Percentiles rank a stretch among this genome's conserved stretches.
Conservation (phyloP, 2,888 invertebrate genomes). For the Charanyca ferruginea region DNA sequence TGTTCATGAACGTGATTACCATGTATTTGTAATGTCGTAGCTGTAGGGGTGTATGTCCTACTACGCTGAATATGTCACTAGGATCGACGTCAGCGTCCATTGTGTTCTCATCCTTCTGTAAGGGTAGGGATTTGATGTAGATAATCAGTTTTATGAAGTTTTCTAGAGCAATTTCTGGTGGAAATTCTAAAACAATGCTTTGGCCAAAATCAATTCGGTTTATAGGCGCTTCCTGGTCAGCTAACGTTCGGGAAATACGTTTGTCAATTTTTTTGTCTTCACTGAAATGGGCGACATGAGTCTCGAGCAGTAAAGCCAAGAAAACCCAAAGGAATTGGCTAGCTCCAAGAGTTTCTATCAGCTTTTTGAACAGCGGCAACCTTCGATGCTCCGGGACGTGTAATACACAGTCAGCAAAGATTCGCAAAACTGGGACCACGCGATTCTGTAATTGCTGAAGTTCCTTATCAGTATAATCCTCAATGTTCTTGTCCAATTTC, state of each 20-base stretch:
- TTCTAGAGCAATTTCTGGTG: slow-evolving; percentile 91
- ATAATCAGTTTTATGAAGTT: slow-evolving; percentile 93
- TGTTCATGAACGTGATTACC: slow-evolving; percentile 94
- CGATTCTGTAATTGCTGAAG: slow-evolving; percentile 84
- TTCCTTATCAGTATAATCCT: slow-evolving; percentile 80
- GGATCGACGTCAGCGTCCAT: slow-evolving; percentile 83
- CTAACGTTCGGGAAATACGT: slow-evolving; percentile 74
- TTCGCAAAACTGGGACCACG: slow-evolving; percentile 94
- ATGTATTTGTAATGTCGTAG: slow-evolving; percentile 96
- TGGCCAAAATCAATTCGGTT: slow-evolving; percentile 93
- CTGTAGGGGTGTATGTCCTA: slow-evolving; percentile 93
- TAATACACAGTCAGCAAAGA: slow-evolving; percentile 97
- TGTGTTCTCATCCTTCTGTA: slow-evolving; percentile 91
- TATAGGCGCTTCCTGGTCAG: slow-evolving; percentile 86
- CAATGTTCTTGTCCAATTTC: slow-evolving; percentile 83
- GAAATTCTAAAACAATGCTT: slow-evolving; percentile 93
- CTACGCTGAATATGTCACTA: slow-evolving; percentile 92
- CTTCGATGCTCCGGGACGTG: slow-evolving; percentile 98
- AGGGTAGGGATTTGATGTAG: slow-evolving; percentile 93
- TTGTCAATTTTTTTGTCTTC: slow-evolving; percentile 85
- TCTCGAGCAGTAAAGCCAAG: slow-evolving; percentile 93
- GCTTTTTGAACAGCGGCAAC: slow-evolving; percentile 94
- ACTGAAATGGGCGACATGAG: slow-evolving; percentile 92
- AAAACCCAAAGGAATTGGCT: slow-evolving; percentile 94
- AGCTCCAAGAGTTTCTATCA: slow-evolving; percentile 94